Evolutionary conservation across 2,113 vertebrate genomes (phyloP).

Genomic region (Atrichornis clamosus): DNA sequence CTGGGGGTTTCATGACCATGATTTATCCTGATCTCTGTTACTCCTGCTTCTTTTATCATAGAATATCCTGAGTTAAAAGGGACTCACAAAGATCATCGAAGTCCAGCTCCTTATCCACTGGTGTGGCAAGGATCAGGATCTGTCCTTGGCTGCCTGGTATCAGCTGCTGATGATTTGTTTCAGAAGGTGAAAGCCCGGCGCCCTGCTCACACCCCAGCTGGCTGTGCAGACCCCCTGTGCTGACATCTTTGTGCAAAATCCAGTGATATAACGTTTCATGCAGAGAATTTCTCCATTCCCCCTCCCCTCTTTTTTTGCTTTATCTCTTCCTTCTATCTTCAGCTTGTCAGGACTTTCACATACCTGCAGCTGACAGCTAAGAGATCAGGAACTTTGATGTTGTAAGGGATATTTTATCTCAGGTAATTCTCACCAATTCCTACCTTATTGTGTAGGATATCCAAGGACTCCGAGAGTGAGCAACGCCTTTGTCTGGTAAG

Average conservation of each 20-base stretch:
- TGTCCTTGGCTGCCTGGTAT: neutral
- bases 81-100: neutral
- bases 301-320: slow-evolving; percentile 34
- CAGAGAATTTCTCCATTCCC: slow-evolving; percentile 42
- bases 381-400: slow-evolving; percentile 85
- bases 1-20: accelerated
- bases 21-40: neutral
- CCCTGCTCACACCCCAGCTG: slow-evolving; percentile 33
- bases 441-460: slow-evolving; percentile 75
- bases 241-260: slow-evolving; percentile 52
- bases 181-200: neutral
- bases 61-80: neutral
- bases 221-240: neutral
- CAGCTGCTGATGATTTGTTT: neutral
- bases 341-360: slow-evolving; percentile 75
- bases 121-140: neutral
- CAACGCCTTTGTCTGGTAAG: slow-evolving; percentile 83
- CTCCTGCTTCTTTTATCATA: neutral
- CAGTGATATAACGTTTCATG: neutral
- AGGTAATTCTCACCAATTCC: slow-evolving; percentile 84
- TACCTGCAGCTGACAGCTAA: slow-evolving; percentile 75
- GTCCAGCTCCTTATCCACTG: neutral
- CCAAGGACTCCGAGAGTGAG: slow-evolving; percentile 78
- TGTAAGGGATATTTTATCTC: slow-evolving; percentile 80
- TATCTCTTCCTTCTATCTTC: slow-evolving; percentile 79